phyloP scores from a whole-genome alignment of 1,140 invertebrate species.

The Hesperophylax magnus region DNA sequence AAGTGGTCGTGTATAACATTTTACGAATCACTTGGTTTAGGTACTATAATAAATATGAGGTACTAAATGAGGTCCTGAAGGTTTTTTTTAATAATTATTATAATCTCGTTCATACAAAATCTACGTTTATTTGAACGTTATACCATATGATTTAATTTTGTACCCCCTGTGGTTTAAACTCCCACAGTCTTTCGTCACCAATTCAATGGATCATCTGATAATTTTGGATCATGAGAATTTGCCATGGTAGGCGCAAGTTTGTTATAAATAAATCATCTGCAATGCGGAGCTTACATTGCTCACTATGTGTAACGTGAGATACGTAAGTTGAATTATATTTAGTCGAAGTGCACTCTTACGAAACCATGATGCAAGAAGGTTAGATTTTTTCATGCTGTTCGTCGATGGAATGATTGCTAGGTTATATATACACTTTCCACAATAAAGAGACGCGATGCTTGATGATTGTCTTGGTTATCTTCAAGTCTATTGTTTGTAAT shows the following conservation, averaged over 20 bases:
- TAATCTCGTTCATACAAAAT: no score
- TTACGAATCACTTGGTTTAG: no score
- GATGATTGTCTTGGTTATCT: background rate
- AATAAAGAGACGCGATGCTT: background rate
- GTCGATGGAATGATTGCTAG: background rate
- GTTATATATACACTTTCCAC: background rate
- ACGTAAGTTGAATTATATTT: slow-evolving; percentile 2
- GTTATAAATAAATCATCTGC: background rate
- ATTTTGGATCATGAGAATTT: slow-evolving; percentile 14
- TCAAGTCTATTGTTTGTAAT: background rate
- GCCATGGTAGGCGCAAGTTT: background rate
- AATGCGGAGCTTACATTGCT: background rate
- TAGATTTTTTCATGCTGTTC: background rate
- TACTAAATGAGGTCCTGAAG: no score
- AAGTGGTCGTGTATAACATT: no score
- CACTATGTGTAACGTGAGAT: slow-evolving; percentile 17
- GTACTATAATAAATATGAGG: no score
- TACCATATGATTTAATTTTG: no score
- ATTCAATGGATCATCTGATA: slow-evolving; percentile 7
- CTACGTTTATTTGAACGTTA: no score
- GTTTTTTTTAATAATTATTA: no score
- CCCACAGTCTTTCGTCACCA: slow-evolving; percentile 1
- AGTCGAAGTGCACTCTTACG: no score
- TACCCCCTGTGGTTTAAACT: no score
- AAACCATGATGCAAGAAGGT: background rate